Evolutionary conservation across 2,113 vertebrate genomes (phyloP).

Genomic region (Apus apus): DNA sequence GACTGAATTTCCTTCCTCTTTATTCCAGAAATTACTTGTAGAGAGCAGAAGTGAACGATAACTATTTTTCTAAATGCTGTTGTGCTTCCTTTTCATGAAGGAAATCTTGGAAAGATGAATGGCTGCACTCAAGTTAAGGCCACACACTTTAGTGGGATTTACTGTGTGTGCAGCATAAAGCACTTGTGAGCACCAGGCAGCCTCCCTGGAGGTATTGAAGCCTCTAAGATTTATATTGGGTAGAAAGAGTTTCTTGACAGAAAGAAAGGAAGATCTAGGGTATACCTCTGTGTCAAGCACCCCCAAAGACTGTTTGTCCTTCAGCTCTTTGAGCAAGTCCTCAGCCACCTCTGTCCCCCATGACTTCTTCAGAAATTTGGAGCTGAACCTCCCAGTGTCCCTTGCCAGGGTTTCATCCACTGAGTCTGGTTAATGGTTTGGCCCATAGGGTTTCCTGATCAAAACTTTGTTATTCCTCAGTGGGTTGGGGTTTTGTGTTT

Average conservation of each 20-base stretch:
- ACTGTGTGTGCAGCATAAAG: fast-evolving
- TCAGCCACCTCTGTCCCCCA: background rate
- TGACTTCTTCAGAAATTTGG: background rate
- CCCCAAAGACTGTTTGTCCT: background rate
- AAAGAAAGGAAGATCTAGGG: background rate
- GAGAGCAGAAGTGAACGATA: background rate
- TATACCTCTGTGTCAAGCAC: background rate
- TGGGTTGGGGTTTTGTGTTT: background rate
- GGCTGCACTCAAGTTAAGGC: background rate
- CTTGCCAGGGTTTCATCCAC: background rate
- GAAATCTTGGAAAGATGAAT: background rate
- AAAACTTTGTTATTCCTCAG: background rate
- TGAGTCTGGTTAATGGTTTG: background rate
- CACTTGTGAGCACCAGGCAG: background rate
- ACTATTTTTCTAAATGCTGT: background rate
- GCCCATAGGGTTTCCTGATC: background rate
- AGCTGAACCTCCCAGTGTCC: background rate
- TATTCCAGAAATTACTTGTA: background rate
- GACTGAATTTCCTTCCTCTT: background rate
- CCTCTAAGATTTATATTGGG: background rate
- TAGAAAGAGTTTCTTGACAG: background rate
- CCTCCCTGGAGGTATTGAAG: background rate
- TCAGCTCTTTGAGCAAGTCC: background rate
- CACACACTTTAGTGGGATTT: background rate
- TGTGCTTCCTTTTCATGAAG: background rate